A percentile compares a stretch with the other conserved stretches of the same genome.
phyloP scores from a whole-genome alignment of 2,888 invertebrate species.

The Brenthis hecate region DNA sequence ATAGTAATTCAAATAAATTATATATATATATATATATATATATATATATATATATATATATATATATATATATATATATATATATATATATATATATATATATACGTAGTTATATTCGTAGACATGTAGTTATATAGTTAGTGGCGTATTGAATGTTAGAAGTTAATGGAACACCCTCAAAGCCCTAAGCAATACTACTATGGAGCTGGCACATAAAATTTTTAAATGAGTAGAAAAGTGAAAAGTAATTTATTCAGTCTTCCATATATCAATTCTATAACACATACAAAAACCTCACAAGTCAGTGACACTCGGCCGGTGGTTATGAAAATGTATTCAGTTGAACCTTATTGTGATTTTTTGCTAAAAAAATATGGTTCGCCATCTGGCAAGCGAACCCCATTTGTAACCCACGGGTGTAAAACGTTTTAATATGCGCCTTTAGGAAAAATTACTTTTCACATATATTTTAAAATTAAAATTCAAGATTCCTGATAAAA shows the following conservation, averaged over 20 bases:
- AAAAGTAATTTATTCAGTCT: slow-evolving; percentile 5
- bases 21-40: too few species aligned
- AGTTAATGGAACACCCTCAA: too few species aligned
- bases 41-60: too few species aligned
- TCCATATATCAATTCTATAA: slow-evolving; percentile 1
- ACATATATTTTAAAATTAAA: slow-evolving; percentile 19
- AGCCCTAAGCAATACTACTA: too few species aligned
- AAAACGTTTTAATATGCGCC: slow-evolving; percentile 29
- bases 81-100: too few species aligned
- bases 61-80: too few species aligned
- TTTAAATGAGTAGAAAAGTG: not conserved
- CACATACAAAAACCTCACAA: slow-evolving; percentile 15
- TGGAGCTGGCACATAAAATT: too few species aligned
- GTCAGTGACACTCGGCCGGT: slow-evolving; percentile 29
- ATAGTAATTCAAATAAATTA: too few species aligned
- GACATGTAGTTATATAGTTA: too few species aligned
- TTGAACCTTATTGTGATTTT: slow-evolving; percentile 34
- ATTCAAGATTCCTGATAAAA: not conserved
- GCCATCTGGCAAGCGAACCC: slow-evolving; percentile 49
- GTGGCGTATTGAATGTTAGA: too few species aligned
- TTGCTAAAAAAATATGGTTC: slow-evolving; percentile 30
- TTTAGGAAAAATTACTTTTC: slow-evolving; percentile 20
- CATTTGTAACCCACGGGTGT: slow-evolving; percentile 51
- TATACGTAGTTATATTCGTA: too few species aligned
- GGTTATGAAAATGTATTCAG: slow-evolving; percentile 38